Conservation (phyloP, 2,113 vertebrate species). For the Callipepla californica region DNA sequence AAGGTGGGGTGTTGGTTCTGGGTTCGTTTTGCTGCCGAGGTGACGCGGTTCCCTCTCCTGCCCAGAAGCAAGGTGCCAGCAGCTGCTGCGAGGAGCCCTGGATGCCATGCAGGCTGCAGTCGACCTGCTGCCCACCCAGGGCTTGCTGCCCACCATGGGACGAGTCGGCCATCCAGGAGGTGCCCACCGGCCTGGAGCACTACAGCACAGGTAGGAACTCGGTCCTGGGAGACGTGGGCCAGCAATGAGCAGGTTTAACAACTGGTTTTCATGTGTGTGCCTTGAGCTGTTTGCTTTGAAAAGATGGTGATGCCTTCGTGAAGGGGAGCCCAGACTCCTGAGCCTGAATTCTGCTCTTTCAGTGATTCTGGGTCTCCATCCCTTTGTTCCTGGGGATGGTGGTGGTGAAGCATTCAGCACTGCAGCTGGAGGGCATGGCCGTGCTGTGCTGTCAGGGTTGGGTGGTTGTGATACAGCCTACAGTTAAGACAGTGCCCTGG, state of each 20-base stretch:
- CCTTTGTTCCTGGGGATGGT: neutral
- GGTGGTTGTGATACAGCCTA: neutral
- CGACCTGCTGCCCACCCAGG: constrained; percentile 82
- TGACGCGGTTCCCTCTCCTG: neutral
- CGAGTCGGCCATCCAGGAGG: constrained; percentile 90
- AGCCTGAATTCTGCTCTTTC: neutral
- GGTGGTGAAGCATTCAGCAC: neutral
- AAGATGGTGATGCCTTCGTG: neutral
- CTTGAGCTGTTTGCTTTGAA: neutral
- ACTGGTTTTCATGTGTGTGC: neutral
- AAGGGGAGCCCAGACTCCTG: neutral
- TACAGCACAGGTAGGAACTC: constrained; percentile 83
- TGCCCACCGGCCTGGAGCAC: constrained; percentile 90
- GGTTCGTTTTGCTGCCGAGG: neutral
- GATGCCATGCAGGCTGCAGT: constrained; percentile 82
- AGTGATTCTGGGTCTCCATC: neutral
- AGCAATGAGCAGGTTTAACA: accelerated
- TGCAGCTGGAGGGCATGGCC: neutral
- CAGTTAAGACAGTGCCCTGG: neutral
- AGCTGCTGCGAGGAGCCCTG: constrained; percentile 80
- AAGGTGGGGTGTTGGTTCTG: neutral
- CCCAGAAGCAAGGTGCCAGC: constrained; percentile 82
- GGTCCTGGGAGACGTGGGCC: neutral
- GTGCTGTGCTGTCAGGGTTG: accelerated
- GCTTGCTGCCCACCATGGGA: constrained; percentile 81